Base-by-base conservation (phyloP, 2,113 vertebrate species). In the Sclerurus mexicanus region DNA sequence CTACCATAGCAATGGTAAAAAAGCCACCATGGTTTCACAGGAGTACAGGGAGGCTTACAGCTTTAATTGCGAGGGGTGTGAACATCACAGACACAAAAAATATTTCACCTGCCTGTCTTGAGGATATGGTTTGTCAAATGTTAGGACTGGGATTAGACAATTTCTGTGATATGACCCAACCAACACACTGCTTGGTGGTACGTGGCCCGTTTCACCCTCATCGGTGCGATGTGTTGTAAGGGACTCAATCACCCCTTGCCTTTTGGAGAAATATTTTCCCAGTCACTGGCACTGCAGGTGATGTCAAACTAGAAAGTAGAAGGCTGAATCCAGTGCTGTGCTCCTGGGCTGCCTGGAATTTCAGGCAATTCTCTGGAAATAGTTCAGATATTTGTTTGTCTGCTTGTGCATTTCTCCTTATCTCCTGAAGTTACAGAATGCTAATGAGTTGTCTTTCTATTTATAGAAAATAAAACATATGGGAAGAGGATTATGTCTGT, bases 401-500 rank as follows among this genome's bases (percentile, higher is more conserved):
- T 94, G 69, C 91, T 93, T 95, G 90, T 92, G 89, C 89, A 27
- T 72, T 52, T 80, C 72, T 93, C 87, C 90, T 96, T 96, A 95
- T 95, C 93, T 93, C 88, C 49, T 12, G 16, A 85, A 93, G 91
- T 92, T 92, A 82, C 44, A 37, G 95, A 93, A 96, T 95, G 95
- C 55, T 96, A 96, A 94, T 95, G 96, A 96, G 87, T 46, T 39
- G 66, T 49, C 66, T 81, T 94, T 87, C 93, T 96, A 91, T 95
- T 90, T 93, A 96, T 96, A 93, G 95, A 93, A 97, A 95, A 91
- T 92, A 95, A 96, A 97, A 96, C 95, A 96, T 96, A 94, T 97
- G 97, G 95, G 94, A 87, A 91, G 95, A 96, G 93, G 96, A 97
- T 97, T 97, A 96, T 94, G 91, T 77, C 72, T 96, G 87, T 96